Evolutionary conservation across 1,140 invertebrate genomes (phyloP).

Genomic region (Zelostemma sp.): DNA sequence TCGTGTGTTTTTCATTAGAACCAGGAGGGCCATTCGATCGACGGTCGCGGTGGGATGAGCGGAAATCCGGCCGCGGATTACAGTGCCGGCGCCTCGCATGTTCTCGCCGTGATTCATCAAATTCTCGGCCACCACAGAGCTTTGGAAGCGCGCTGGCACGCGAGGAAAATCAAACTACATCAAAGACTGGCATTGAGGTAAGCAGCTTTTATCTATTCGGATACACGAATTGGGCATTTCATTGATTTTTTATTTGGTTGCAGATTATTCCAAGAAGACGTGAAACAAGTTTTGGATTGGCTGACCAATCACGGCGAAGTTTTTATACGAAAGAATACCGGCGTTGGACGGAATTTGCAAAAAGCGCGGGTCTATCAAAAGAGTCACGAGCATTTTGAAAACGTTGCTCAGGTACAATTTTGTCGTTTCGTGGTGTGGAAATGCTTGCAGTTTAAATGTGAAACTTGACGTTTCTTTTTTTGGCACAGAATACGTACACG

Average conservation of each 20-base stretch:
- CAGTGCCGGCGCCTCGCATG: slow-evolving; percentile 91
- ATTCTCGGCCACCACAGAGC: slow-evolving; percentile 94
- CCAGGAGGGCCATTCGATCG: slow-evolving; percentile 64
- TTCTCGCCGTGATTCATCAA: slow-evolving; percentile 91
- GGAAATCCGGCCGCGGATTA: slow-evolving; percentile 95
- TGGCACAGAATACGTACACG: slow-evolving; percentile 98
- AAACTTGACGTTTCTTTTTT: too few relatives aligned
- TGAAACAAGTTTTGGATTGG: slow-evolving; percentile 97
- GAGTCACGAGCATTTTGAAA: slow-evolving; percentile 98
- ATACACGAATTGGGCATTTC: background rate
- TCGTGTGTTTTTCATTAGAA: slow-evolving; percentile 48
- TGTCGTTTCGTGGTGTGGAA: slow-evolving; percentile 17
- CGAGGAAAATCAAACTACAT: slow-evolving; percentile 80
- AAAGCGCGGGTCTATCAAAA: slow-evolving; percentile 96
- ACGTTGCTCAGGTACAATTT: slow-evolving; percentile 87
- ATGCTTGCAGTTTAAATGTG: too few relatives aligned
- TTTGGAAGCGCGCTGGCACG: slow-evolving; percentile 94
- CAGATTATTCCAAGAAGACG: slow-evolving; percentile 93
- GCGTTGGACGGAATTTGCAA: slow-evolving; percentile 94
- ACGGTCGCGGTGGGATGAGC: slow-evolving; percentile 71
- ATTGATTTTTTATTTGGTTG: slow-evolving; percentile 16
- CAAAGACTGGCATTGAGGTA: slow-evolving; percentile 89
- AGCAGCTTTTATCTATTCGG: background rate
- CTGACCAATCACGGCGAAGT: slow-evolving; percentile 98
- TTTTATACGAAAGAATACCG: slow-evolving; percentile 95